Conservation (phyloP, 1,140 invertebrate species). For the Pseudomyrmex sp. region DNA sequence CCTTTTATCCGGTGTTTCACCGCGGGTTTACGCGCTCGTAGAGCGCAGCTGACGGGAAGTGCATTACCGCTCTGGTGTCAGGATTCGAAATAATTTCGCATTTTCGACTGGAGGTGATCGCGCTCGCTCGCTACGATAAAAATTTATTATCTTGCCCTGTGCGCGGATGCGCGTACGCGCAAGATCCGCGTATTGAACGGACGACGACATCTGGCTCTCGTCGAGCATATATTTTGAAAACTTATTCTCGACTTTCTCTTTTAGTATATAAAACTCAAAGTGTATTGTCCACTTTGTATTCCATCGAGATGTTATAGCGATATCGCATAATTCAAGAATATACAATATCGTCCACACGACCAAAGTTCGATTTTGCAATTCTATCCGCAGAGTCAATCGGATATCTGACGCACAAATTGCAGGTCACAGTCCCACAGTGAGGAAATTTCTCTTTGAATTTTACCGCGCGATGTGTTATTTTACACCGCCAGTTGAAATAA, state of each 20-base stretch:
- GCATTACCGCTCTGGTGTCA: slow-evolving; percentile 65
- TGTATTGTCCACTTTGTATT: neutral
- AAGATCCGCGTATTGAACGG: neutral
- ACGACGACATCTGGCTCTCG: neutral
- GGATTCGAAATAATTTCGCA: slow-evolving; percentile 73
- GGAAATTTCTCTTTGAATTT: no score
- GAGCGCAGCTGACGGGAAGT: slow-evolving; percentile 74
- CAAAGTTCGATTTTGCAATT: neutral
- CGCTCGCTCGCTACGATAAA: slow-evolving; percentile 66
- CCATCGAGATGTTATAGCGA: neutral
- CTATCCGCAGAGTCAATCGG: neutral
- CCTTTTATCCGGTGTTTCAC: slow-evolving; percentile 68
- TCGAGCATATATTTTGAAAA: neutral
- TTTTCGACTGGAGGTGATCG: slow-evolving; percentile 1
- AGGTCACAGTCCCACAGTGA: no score
- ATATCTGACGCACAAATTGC: no score
- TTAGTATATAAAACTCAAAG: neutral
- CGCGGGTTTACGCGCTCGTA: slow-evolving; percentile 61
- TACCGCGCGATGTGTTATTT: neutral
- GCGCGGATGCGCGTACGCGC: neutral
- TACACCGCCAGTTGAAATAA: no score
- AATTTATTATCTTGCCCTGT: slow-evolving; percentile 69
- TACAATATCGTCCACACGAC: neutral
- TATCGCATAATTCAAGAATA: neutral
- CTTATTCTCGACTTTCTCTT: neutral